phyloP scores from a whole-genome alignment of 2,113 vertebrate genomes.

The Syrmaticus mikado region DNA sequence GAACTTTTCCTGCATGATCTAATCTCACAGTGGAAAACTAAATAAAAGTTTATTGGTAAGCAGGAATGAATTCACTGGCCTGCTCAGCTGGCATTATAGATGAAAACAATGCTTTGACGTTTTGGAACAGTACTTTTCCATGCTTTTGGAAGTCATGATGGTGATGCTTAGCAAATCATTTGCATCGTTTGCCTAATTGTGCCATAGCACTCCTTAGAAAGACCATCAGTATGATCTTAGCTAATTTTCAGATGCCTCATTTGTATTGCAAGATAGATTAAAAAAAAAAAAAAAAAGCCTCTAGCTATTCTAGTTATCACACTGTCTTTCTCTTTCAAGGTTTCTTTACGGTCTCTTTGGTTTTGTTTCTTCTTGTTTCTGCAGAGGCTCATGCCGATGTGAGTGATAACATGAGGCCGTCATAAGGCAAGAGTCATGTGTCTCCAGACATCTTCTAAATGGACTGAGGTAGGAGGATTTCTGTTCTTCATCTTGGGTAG shows the following conservation, averaged over 20 bases:
- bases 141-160: background rate
- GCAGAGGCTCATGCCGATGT: background rate
- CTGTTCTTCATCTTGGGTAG: background rate
- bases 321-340: background rate
- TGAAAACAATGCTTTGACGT: background rate
- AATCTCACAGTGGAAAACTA: constrained; percentile 76
- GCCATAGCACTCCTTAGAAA: background rate
- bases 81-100: constrained; percentile 32
- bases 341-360: background rate
- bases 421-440: background rate
- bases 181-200: background rate
- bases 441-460: background rate
- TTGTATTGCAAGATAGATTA: background rate
- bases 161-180: background rate
- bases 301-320: background rate
- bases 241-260: background rate
- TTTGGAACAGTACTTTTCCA: background rate
- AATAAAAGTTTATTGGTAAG: constrained; percentile 74
- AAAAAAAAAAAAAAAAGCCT: background rate
- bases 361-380: background rate
- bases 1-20: constrained; percentile 77
- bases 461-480: background rate
- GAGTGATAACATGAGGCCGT: background rate
- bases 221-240: background rate
- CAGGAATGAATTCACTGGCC: constrained; percentile 67